Percentiles rank a stretch among this genome's conserved stretches.
phyloP scores from a whole-genome alignment of 2,797 vertebrate genomes.

The Vultur gryphus region DNA sequence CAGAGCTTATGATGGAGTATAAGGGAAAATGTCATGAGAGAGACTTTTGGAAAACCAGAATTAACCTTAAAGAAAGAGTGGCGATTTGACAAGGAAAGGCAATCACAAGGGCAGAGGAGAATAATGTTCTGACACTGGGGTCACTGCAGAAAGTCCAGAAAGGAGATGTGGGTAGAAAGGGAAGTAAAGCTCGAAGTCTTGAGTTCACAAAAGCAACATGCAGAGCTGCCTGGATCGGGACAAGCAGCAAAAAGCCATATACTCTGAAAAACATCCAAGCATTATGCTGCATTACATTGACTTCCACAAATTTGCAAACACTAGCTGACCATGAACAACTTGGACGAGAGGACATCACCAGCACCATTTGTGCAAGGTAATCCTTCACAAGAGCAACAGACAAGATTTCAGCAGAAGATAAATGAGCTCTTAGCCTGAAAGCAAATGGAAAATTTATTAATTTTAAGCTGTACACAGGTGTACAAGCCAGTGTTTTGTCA shows the following conservation, averaged over 20 bases:
- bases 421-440: background rate
- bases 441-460: conserved; percentile 20
- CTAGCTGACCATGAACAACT: background rate
- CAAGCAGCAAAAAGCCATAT: background rate
- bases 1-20: background rate
- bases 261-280: background rate
- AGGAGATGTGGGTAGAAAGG: background rate
- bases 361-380: background rate
- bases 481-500: background rate
- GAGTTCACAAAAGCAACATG: background rate
- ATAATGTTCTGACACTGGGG: background rate
- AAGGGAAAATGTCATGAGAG: background rate
- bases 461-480: background rate
- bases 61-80: background rate
- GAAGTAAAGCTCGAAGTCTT: background rate
- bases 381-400: background rate
- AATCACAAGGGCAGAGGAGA: background rate
- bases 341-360: background rate
- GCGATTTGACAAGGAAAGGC: background rate
- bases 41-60: background rate
- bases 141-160: background rate
- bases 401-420: background rate
- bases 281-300: background rate
- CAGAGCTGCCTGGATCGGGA: background rate
- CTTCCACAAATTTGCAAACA: background rate